Evolutionary conservation across 2,113 vertebrate genomes (phyloP).

Genomic region (Clarias magur): DNA sequence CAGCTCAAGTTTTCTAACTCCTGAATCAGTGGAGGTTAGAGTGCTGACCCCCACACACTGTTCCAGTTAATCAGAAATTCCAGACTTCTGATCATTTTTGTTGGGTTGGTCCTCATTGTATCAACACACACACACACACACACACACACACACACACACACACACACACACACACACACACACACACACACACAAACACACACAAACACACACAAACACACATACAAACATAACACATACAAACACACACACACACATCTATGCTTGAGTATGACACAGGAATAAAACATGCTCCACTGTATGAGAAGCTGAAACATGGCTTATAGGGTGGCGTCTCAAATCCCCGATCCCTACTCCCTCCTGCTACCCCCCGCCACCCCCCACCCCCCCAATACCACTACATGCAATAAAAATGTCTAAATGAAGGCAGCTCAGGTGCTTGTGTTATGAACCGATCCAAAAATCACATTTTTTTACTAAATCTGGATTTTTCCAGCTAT

Average conservation of each 20-base stretch:
- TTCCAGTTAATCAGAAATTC: slow-evolving; percentile 22
- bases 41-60: slow-evolving; percentile 2
- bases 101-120: not conserved
- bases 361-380: slow-evolving; percentile 4
- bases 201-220: slow-evolving; percentile 2
- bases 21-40: not conserved
- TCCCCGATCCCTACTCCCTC: slow-evolving; percentile 52
- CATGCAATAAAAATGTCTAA: slow-evolving; percentile 58
- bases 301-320: slow-evolving; percentile 47
- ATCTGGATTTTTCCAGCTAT: not conserved
- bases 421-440: slow-evolving; percentile 67
- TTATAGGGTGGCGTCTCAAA: slow-evolving; percentile 62
- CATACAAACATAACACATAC: too few species aligned
- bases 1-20: slow-evolving; percentile 4
- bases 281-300: slow-evolving; percentile 51
- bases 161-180: slow-evolving; percentile 5
- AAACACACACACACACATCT: not conserved
- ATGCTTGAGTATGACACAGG: not conserved
- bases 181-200: slow-evolving; percentile 15
- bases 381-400: slow-evolving; percentile 31
- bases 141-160: slow-evolving; percentile 9
- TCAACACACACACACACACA: not conserved
- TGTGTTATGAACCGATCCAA: slow-evolving; percentile 39
- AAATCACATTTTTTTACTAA: slow-evolving; percentile 11
- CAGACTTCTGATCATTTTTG: slow-evolving; percentile 24